A percentile compares a stretch with the other conserved stretches of the same genome.
Evolutionary conservation across 2,888 invertebrate species (phyloP).

Genomic region (Operophtera brumata): DNA sequence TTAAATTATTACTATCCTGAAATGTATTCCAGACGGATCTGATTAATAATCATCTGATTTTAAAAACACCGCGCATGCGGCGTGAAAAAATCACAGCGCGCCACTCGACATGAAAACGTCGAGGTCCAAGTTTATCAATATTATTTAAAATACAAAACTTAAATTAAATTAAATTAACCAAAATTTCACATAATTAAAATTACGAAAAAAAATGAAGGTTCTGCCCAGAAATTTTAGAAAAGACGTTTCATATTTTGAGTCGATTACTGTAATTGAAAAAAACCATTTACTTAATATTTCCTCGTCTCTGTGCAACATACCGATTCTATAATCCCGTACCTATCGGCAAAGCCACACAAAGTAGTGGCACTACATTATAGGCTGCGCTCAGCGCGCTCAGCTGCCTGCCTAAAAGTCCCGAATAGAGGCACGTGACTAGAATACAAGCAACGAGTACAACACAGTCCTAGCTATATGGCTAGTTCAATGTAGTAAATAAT

Average conservation of each 20-base stretch:
- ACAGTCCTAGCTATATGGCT: background rate
- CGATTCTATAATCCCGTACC: constrained; percentile 3
- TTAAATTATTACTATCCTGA: no score
- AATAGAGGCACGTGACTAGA: constrained; percentile 29
- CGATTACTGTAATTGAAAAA: background rate
- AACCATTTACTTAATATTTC: background rate
- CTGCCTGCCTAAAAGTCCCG: constrained; percentile 23
- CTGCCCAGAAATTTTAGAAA: no score
- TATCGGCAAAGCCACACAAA: background rate
- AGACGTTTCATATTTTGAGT: background rate
- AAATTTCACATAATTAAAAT: no score
- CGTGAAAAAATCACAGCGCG: no score
- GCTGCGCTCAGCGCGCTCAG: background rate
- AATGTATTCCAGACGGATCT: no score
- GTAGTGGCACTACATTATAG: constrained; percentile 2
- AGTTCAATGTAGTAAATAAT: background rate
- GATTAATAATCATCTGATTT: no score
- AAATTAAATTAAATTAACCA: no score
- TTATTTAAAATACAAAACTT: no score
- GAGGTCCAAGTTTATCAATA: no score
- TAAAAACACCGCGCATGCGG: no score
- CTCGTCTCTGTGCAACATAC: background rate
- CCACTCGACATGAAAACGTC: no score
- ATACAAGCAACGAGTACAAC: background rate
- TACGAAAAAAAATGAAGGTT: no score